phyloP scores from a whole-genome alignment of 2,113 vertebrate genomes.

The Hypocryptadius cinnamomeus region DNA sequence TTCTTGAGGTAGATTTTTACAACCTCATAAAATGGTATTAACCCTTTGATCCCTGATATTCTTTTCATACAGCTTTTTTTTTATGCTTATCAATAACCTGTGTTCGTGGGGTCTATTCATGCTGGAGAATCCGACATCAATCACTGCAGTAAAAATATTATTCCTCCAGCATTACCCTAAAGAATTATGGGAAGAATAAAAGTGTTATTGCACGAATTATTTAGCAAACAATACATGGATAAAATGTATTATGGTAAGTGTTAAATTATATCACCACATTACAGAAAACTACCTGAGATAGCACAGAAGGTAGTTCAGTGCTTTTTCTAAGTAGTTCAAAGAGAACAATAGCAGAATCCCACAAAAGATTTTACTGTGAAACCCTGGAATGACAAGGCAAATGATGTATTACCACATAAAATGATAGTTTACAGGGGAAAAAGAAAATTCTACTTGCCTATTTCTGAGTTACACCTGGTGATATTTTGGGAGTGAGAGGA shows the following conservation, averaged over 20 bases:
- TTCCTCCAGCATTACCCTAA: slow-evolving; percentile 67
- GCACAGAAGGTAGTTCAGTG: slow-evolving; percentile 42
- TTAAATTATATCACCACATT: slow-evolving; percentile 77
- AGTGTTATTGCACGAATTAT: slow-evolving; percentile 78
- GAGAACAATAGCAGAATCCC: slow-evolving; percentile 67
- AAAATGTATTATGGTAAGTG: slow-evolving; percentile 74
- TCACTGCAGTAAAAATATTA: slow-evolving; percentile 73
- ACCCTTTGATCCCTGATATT: slow-evolving; percentile 77
- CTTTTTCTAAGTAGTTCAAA: slow-evolving; percentile 53
- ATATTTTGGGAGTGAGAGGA: background rate
- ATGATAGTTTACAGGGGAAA: background rate
- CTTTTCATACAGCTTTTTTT: slow-evolving; percentile 44
- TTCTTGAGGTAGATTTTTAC: slow-evolving; percentile 80
- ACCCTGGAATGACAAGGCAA: background rate
- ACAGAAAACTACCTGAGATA: slow-evolving; percentile 63
- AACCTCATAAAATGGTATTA: slow-evolving; percentile 84
- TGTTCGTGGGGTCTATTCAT: slow-evolving; percentile 52
- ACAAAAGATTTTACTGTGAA: slow-evolving; percentile 54
- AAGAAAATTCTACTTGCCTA: background rate
- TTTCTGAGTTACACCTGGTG: slow-evolving; percentile 22
- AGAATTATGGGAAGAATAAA: slow-evolving; percentile 80
- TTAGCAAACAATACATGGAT: slow-evolving; percentile 78
- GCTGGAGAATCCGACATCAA: slow-evolving; percentile 66
- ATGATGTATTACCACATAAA: slow-evolving; percentile 34
- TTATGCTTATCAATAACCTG: slow-evolving; percentile 77